Conservation (phyloP, 2,113 vertebrate species). For the Microtus montanus region DNA sequence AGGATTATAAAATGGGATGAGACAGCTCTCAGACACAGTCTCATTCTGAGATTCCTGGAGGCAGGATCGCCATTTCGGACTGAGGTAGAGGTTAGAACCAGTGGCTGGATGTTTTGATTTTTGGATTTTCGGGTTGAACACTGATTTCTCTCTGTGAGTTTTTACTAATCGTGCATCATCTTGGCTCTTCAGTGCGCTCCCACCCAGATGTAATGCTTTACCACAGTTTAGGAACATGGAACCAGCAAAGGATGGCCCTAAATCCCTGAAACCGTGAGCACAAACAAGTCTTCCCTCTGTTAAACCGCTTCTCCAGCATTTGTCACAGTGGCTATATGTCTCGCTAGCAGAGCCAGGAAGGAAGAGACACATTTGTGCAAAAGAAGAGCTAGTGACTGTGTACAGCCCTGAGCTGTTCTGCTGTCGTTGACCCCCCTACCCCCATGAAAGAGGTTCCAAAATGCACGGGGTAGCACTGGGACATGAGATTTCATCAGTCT, state of each 20-base stretch:
- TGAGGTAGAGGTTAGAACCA: too few relatives aligned
- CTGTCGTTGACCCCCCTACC: background rate
- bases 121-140: too few relatives aligned
- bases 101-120: too few relatives aligned
- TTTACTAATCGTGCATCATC: background rate
- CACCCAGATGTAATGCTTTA: background rate
- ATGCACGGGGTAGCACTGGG: accelerated
- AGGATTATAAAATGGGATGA: too few relatives aligned
- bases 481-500: background rate
- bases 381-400: background rate
- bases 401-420: background rate
- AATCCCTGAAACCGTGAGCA: background rate
- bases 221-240: background rate
- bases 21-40: too few relatives aligned
- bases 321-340: background rate
- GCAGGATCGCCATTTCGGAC: too few relatives aligned
- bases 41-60: too few relatives aligned
- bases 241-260: background rate
- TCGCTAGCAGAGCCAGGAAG: background rate
- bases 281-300: too few relatives aligned
- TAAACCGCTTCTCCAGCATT: background rate
- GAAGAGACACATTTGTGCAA: background rate
- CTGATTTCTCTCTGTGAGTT: too few relatives aligned
- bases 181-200: background rate
- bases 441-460: background rate